phyloP scores from a whole-genome alignment of 1,140 invertebrate species.

The Atta cephalotes region DNA sequence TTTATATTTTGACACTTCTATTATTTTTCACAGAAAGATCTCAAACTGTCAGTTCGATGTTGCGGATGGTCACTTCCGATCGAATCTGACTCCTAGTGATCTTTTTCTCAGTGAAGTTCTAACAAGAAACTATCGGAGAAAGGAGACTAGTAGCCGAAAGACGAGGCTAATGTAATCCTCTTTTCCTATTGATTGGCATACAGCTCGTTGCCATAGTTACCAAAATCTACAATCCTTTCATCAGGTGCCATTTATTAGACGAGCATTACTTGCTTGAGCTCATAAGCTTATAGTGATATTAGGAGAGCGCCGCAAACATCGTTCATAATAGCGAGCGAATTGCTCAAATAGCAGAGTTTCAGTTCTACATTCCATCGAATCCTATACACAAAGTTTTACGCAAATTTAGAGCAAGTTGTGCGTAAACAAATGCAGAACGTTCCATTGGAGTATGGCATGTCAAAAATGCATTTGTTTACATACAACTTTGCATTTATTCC shows the following conservation, averaged over 20 bases:
- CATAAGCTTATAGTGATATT: constrained; percentile 35
- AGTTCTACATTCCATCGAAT: not conserved
- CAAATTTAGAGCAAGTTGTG: constrained; percentile 15
- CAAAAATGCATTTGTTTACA: constrained; percentile 29
- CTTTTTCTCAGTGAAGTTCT: constrained; percentile 3
- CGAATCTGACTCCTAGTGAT: not conserved
- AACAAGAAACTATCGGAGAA: constrained; percentile 37
- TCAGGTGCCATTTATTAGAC: constrained; percentile 46
- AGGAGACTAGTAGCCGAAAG: not conserved
- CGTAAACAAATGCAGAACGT: constrained; percentile 13
- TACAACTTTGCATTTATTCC: constrained; percentile 1
- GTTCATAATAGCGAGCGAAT: not conserved
- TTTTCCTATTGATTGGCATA: constrained; percentile 57
- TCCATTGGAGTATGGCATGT: not conserved
- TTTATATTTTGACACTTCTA: not conserved
- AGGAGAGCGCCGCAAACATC: constrained; percentile 9
- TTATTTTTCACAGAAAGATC: not conserved
- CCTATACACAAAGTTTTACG: not conserved
- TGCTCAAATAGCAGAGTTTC: not conserved
- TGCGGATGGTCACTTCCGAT: not conserved
- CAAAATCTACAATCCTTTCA: constrained; percentile 60
- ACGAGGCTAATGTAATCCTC: constrained; percentile 33
- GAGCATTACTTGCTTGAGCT: constrained; percentile 43
- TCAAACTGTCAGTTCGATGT: not conserved
- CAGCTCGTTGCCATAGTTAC: constrained; percentile 45